A percentile compares a stretch with the other conserved stretches of the same genome.
These are phyloP conservation scores for Coregonus ussuriensis DNA, from an alignment of 2,797 vertebrate species.

Conservation along the genomic window DNA sequence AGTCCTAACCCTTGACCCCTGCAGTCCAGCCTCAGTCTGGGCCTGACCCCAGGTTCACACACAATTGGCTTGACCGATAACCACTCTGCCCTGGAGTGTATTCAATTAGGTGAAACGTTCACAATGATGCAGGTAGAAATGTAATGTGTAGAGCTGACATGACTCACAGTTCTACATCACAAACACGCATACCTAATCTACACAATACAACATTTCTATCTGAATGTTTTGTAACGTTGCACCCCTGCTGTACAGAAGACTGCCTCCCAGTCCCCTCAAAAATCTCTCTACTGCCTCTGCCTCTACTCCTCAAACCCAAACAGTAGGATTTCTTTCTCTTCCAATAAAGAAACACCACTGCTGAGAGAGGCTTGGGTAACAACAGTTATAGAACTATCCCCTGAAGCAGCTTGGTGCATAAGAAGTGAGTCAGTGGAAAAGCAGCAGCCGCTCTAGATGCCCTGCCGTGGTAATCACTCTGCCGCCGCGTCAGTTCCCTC, in stretches of 20 bases:
- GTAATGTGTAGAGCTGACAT: too few species aligned
- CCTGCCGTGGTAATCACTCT: conserved; percentile 18
- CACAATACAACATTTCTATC: too few species aligned
- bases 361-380: neutral
- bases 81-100: neutral
- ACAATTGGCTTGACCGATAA: too few species aligned
- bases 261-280: neutral
- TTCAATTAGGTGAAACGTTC: too few species aligned
- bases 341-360: neutral
- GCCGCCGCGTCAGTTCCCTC: conserved; percentile 15
- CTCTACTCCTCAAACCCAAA: conserved; percentile 21
- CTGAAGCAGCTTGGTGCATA: conserved; percentile 5
- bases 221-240: neutral
- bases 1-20: conserved; percentile 22
- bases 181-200: too few species aligned
- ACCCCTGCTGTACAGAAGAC: neutral
- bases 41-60: neutral
- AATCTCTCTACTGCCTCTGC: conserved; percentile 17
- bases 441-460: conserved; percentile 22
- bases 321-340: conserved; percentile 11
- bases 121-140: too few species aligned
- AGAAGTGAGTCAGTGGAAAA: neutral
- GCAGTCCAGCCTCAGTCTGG: conserved; percentile 23
- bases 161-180: too few species aligned
- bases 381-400: neutral